phyloP scores from a whole-genome alignment of 2,888 invertebrate species.

The Seira musarum region DNA sequence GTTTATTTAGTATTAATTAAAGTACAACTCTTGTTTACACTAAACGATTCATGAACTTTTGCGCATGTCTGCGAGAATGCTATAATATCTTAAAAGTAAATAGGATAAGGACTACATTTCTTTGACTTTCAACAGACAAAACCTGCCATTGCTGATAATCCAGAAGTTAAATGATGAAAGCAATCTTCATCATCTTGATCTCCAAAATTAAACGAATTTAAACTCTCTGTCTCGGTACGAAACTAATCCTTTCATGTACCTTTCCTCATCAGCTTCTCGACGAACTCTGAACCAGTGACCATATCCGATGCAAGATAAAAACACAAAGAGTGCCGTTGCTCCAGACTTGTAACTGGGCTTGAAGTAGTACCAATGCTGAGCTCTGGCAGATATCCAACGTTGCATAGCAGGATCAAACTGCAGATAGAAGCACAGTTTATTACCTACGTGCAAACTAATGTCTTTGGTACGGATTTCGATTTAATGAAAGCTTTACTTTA shows the following conservation, averaged over 20 bases:
- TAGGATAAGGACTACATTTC: too few relatives aligned
- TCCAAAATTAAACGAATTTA: conserved; percentile 81
- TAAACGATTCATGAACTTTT: too few relatives aligned
- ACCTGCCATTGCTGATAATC: too few relatives aligned
- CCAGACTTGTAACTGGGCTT: conserved; percentile 78
- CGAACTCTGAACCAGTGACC: conserved; percentile 76
- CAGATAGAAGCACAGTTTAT: conserved; percentile 70
- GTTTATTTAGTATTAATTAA: too few relatives aligned
- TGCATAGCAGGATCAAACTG: conserved; percentile 88
- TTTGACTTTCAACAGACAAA: too few relatives aligned
- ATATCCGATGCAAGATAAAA: conserved; percentile 77
- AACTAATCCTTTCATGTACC: conserved; percentile 81
- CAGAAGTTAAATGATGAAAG: too few relatives aligned
- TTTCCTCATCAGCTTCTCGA: conserved; percentile 76
- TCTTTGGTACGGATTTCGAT: too few relatives aligned
- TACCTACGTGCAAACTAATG: too few relatives aligned
- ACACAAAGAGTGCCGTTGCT: conserved; percentile 74
- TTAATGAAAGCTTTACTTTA: neutral
- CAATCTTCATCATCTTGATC: too few relatives aligned
- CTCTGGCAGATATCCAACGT: conserved; percentile 82
- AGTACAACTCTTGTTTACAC: too few relatives aligned
- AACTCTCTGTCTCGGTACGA: conserved; percentile 82
- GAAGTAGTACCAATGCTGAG: conserved; percentile 79
- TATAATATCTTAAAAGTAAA: too few relatives aligned
- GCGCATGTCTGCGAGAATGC: too few relatives aligned